Evolutionary conservation across 1,140 invertebrate species (phyloP), one percentile per base, ranked within the genome.

Genomic region (Thereuonema tuberculata): DNA sequence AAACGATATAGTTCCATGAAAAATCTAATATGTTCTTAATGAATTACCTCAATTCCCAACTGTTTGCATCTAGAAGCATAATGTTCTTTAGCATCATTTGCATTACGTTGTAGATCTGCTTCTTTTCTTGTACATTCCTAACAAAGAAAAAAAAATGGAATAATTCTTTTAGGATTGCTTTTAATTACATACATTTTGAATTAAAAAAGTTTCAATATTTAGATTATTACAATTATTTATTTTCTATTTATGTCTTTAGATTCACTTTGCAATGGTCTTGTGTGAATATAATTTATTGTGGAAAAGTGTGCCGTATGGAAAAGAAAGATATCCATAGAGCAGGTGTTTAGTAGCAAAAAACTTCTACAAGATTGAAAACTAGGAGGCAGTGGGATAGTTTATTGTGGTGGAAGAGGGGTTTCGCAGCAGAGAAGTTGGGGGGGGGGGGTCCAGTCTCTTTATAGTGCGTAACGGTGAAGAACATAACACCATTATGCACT

Each of bases 81-180:
- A 70, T 95, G 90, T 29, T 82, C 81, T 64, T 81, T 78, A 20
- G 83, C 78, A 49, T 83, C 80, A 60, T 81, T 78, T 68, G 88
- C 84, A 56, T 82, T 84, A 72, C 89, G 91, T n/a, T 78, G 74
- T 66, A 84, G 85, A 55, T 93, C 89, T 52, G 79, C 71, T 65
- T 86, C 83, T 69, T 90, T 91, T 66, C 87, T 90, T 37, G 84
- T 78, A 70, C 82, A 83, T 63, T 96, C 92, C 80, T 89, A 61
- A 14, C 59, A 63, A 63, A 27, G 43, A 47, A 46, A 49, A 21
- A 50, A 50, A 43, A 43, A 43, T 43, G 9, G 9, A 43, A 9
- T 12, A 12, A 43, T 12, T 43, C n/a, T 43, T 43, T 43, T 43
- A 12, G 9, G 9, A n/a, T 43, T n/a, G 9, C n/a, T 9, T n/a